A percentile compares a stretch with the other conserved stretches of the same genome.
phyloP scores from a whole-genome alignment of 2,797 vertebrate genomes.

The Caiman crocodilus region DNA sequence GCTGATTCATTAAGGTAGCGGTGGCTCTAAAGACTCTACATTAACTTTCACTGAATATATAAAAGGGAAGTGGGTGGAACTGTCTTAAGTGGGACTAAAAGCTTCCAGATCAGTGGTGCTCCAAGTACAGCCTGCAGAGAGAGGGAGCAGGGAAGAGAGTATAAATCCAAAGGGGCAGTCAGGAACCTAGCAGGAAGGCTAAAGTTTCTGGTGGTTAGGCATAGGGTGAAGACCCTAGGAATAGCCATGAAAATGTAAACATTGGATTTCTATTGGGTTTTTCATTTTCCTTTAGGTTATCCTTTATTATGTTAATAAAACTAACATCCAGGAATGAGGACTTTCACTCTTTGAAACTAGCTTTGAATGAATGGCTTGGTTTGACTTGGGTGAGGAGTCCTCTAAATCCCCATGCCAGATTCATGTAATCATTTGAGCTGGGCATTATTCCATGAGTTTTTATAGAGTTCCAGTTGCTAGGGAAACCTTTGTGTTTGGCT shows the following conservation, averaged over 20 bases:
- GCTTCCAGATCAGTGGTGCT: too few species aligned
- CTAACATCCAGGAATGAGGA: background rate
- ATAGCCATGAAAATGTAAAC: background rate
- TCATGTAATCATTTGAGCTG: background rate
- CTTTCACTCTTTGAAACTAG: background rate
- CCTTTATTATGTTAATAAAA: background rate
- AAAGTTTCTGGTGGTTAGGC: background rate
- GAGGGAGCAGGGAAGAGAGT: background rate
- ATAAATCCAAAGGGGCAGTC: background rate
- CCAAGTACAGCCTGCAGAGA: too few species aligned
- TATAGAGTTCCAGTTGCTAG: constrained; percentile 36
- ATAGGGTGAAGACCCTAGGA: background rate
- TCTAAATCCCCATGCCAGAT: background rate
- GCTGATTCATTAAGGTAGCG: background rate
- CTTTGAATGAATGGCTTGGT: background rate
- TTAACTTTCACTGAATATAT: too few species aligned
- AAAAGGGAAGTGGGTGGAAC: too few species aligned
- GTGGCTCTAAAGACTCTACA: background rate
- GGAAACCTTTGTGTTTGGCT: constrained; percentile 48
- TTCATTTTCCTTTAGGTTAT: background rate
- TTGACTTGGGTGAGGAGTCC: background rate
- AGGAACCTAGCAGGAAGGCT: background rate
- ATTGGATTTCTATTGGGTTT: background rate
- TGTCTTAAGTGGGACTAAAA: too few species aligned
- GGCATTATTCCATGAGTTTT: background rate